Evolutionary conservation across 2,113 vertebrate genomes (phyloP).

Genomic region (Mesoclemmys tuberculata): DNA sequence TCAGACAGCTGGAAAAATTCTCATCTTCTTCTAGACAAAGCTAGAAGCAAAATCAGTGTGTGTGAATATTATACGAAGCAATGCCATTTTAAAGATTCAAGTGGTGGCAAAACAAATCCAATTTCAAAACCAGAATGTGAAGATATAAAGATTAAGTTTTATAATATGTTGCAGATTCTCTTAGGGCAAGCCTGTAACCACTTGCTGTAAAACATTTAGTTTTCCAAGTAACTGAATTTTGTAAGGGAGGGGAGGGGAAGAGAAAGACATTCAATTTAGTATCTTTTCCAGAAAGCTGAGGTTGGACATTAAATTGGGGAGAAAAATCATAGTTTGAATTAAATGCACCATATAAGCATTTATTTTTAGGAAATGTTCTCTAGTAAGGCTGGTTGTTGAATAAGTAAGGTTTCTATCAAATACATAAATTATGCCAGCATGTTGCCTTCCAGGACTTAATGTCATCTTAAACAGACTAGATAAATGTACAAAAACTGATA

Average conservation of each 20-base stretch:
- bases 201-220: slow-evolving; percentile 39
- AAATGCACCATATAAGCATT: slow-evolving; percentile 52
- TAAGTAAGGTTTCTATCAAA: slow-evolving; percentile 66
- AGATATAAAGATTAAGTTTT: slow-evolving; percentile 47
- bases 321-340: slow-evolving; percentile 63
- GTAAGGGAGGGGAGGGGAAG: accelerated
- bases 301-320: slow-evolving; percentile 70
- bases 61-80: not conserved
- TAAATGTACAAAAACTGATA: slow-evolving; percentile 34
- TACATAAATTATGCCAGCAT: slow-evolving; percentile 80
- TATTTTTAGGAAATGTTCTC: slow-evolving; percentile 68
- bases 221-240: slow-evolving; percentile 43
- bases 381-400: slow-evolving; percentile 54
- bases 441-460: slow-evolving; percentile 83
- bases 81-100: slow-evolving; percentile 20
- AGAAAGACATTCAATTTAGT: slow-evolving; percentile 40
- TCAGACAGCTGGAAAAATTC: slow-evolving; percentile 83
- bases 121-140: slow-evolving; percentile 11
- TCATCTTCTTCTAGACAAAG: slow-evolving; percentile 52
- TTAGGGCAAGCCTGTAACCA: slow-evolving; percentile 57
- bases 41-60: slow-evolving; percentile 14
- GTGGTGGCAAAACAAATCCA: slow-evolving; percentile 41
- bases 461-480: slow-evolving; percentile 73
- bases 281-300: slow-evolving; percentile 84
- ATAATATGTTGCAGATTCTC: slow-evolving; percentile 47